These are phyloP conservation scores for Chaetogeoica ovagalla DNA, from an alignment of 2,888 invertebrate genomes.

Conservation along the genomic window DNA sequence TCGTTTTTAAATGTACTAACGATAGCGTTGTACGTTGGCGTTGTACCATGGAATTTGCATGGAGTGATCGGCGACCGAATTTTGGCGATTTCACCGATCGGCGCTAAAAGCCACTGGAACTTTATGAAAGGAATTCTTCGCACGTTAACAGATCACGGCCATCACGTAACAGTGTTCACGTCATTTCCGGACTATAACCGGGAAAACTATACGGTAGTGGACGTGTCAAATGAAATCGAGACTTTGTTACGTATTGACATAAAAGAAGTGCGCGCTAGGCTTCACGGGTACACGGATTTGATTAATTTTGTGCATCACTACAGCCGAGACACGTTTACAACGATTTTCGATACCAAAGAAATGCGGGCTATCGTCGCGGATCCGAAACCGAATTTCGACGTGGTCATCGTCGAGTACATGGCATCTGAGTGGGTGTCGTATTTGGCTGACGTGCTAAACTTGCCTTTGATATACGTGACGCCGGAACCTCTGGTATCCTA, in stretches of 20 bases:
- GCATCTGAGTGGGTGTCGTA: constrained; percentile 9
- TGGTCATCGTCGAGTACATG: not conserved
- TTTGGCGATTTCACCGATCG: not conserved
- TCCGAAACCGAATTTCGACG: not conserved
- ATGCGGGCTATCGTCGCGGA: not conserved
- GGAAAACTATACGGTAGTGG: constrained; percentile 19
- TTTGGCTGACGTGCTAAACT: not conserved
- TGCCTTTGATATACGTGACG: not conserved
- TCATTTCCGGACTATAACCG: not conserved
- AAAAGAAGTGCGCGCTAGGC: not conserved
- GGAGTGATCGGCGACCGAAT: not conserved
- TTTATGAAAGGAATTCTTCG: constrained; percentile 1
- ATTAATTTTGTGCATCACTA: not conserved
- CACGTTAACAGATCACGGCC: not conserved
- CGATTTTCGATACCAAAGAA: not conserved
- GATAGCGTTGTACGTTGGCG: not conserved
- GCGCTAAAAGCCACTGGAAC: constrained; percentile 27
- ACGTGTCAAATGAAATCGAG: not conserved
- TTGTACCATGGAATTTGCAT: too few species aligned
- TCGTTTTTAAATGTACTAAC: not conserved
- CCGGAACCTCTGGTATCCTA: not conserved
- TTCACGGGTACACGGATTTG: not conserved
- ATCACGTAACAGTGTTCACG: constrained; percentile 12
- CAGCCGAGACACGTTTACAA: not conserved
- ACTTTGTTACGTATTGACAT: not conserved